Base-by-base conservation (phyloP, 1,140 invertebrate species). In the Maniola jurtina region DNA sequence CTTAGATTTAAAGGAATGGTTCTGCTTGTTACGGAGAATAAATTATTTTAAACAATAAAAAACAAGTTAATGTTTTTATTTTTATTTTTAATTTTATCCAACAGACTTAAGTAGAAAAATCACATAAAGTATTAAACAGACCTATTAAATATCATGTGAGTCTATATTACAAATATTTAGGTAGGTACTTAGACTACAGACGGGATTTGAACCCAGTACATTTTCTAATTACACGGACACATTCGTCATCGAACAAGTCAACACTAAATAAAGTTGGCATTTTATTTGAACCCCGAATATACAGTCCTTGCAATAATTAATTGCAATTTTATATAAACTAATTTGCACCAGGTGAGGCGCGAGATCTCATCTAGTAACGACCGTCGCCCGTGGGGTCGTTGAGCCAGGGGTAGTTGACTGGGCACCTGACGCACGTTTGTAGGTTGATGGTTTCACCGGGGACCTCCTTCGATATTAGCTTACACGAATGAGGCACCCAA, bases 391-490 rank as follows among this genome's bases (percentile, higher is more conserved):
- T 97, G 16, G 96, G 96, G 91, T 98, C 97, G 81, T 97, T 97
- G 68, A 98, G 87, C 97, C 97, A 98, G 67, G 97, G 97, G 91
- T 98, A 98, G 84, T 98, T 98, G 88, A 96, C 96, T 70, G 97
- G 97, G 91, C 97, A 98, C 76, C 97, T 93, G 52, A 97, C 94
- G 86, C 97, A 98, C 11, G 97, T 98, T 90, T 98, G 96, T 68
- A 98, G 93, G 83, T 97, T 97, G 83, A 98, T 95, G 59, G 97
- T 97, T 90, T 98, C 97, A 16, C 97, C 97, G 86, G 96, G 96
- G 70, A 98, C 94, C 91, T 98, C 97, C 89, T 98, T 97, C 71
- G 96, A 96, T 48, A 96, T 97, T 10, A 98, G 92, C 81, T 97
- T 97, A 92, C 97, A 98, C 13, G 95, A 94, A 78, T 97, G 96